Percentiles rank a stretch among this genome's conserved stretches.
Evolutionary conservation across 2,113 vertebrate species (phyloP).

Genomic region (Pampusana beccarii): DNA sequence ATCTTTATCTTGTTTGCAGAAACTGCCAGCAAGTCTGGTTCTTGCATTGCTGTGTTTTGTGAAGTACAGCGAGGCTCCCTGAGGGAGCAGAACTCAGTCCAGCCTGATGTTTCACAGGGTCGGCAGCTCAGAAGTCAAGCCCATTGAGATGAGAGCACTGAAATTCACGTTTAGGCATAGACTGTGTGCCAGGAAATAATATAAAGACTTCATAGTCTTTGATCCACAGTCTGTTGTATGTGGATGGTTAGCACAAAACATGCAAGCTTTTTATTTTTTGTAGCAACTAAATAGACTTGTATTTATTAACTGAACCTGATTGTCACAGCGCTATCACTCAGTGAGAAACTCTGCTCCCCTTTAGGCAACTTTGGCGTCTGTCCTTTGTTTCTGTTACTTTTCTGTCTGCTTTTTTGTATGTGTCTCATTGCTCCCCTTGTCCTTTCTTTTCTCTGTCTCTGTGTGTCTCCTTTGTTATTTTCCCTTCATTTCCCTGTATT

Average conservation of each 20-base stretch:
- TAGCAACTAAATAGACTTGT: not conserved
- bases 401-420: not conserved
- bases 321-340: not conserved
- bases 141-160: constrained; percentile 1
- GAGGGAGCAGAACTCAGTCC: constrained; percentile 3
- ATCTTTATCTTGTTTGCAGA: constrained; percentile 1
- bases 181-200: not conserved
- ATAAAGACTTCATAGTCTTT: constrained; percentile 3
- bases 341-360: not conserved
- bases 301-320: constrained; percentile 9
- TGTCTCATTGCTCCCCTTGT: not conserved
- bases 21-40: constrained; percentile 1
- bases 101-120: constrained; percentile 2
- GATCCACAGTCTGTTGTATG: not conserved
- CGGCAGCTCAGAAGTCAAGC: not conserved
- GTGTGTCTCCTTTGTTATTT: constrained; percentile 17
- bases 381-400: constrained; percentile 33
- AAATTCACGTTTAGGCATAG: constrained; percentile 2
- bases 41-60: not conserved
- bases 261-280: not conserved
- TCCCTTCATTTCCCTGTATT: constrained; percentile 22
- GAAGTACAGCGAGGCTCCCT: not conserved
- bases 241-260: not conserved
- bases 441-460: not conserved
- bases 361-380: not conserved